A percentile compares a stretch with the other conserved stretches of the same genome.
These are phyloP conservation scores for Petrocephalus sullivani DNA, from an alignment of 2,797 vertebrate species.

Conservation along the genomic window DNA sequence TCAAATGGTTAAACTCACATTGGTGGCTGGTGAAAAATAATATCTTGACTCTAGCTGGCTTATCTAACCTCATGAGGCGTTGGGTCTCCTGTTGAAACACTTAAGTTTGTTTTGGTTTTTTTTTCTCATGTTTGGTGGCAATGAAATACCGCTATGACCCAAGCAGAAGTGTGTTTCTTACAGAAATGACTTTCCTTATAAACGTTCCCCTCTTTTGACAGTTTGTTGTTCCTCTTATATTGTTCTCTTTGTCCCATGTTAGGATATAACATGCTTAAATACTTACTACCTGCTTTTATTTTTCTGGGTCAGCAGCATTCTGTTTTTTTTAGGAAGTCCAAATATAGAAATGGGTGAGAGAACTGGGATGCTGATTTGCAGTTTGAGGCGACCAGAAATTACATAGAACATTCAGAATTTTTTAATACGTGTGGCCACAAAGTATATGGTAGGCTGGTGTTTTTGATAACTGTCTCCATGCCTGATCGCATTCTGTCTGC, in stretches of 20 bases:
- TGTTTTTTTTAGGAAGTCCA: conserved; percentile 53
- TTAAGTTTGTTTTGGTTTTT: conserved; percentile 22
- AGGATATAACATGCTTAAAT: conserved; percentile 19
- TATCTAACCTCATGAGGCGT: conserved; percentile 26
- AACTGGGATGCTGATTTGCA: conserved; percentile 62
- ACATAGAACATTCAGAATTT: conserved; percentile 61
- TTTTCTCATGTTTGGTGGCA: conserved; percentile 14
- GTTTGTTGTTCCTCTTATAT: neutral
- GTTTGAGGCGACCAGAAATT: conserved; percentile 65
- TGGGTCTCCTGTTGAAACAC: conserved; percentile 23
- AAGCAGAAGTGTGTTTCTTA: neutral
- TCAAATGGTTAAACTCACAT: conserved; percentile 33
- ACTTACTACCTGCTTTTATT: conserved; percentile 52
- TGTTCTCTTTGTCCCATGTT: conserved; percentile 16
- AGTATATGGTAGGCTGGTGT: conserved; percentile 61
- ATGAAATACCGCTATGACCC: neutral
- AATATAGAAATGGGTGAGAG: conserved; percentile 58
- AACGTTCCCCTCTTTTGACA: neutral
- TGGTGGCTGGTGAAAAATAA: conserved; percentile 36
- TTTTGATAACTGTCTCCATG: conserved; percentile 65
- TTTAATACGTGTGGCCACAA: conserved; percentile 68
- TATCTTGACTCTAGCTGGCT: conserved; percentile 38
- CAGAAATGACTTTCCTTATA: neutral
- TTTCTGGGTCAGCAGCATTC: conserved; percentile 47
- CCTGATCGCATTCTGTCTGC: conserved; percentile 58